phyloP scores from a whole-genome alignment of 2,113 vertebrate genomes.

The Triplophysa tibetana region DNA sequence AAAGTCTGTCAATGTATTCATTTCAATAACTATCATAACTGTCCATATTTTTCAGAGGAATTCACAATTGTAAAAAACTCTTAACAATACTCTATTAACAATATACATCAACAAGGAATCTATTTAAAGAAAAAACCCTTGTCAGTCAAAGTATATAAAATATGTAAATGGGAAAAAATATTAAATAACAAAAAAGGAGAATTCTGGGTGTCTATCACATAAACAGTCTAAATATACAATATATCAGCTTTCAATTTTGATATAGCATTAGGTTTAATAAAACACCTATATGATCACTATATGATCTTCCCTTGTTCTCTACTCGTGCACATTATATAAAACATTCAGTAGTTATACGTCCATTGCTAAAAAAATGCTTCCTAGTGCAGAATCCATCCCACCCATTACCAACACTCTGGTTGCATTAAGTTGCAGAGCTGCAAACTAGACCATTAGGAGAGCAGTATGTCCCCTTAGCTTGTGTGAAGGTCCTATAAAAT shows the following conservation, averaged over 20 bases:
- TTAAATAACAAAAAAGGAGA: not conserved
- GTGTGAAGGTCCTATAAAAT: conserved; percentile 58
- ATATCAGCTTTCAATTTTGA: not conserved
- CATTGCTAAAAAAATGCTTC: conserved; percentile 7
- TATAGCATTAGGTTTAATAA: not conserved
- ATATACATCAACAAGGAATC: no score
- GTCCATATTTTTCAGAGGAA: no score
- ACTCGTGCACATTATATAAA: not conserved
- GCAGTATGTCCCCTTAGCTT: conserved; percentile 41
- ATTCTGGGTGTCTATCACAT: not conserved
- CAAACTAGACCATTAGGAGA: conserved; percentile 38
- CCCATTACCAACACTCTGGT: conserved; percentile 35
- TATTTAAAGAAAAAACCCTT: not conserved
- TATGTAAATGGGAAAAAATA: not conserved
- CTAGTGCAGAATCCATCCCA: conserved; percentile 29
- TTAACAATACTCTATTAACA: no score
- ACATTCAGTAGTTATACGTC: not conserved
- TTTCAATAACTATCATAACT: no score
- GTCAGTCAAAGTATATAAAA: not conserved
- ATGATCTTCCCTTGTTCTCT: not conserved
- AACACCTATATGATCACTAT: not conserved
- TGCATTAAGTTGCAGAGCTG: conserved; percentile 54
- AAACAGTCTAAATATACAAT: no score
- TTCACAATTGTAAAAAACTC: no score
- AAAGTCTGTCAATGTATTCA: no score